Percentiles rank a stretch among this genome's conserved stretches.
These are phyloP conservation scores for Prosopocoilus inquinatus DNA, from an alignment of 2,888 invertebrate genomes.

Conservation along the genomic window DNA sequence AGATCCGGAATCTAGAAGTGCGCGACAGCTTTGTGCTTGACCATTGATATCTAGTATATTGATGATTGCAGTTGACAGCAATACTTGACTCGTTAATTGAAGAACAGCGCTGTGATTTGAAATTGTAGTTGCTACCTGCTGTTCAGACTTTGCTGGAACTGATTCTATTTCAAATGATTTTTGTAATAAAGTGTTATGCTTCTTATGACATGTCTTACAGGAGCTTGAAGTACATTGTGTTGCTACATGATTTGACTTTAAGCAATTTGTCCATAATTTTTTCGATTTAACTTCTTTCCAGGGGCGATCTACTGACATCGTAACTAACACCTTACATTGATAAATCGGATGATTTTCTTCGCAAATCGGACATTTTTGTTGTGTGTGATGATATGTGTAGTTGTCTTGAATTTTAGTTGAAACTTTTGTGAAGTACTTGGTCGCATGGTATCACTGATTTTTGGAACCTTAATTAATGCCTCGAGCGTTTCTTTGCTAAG, in stretches of 20 bases:
- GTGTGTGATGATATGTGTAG: no score
- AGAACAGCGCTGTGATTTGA: no score
- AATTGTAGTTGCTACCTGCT: no score
- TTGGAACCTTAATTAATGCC: no score
- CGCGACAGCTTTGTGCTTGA: not conserved
- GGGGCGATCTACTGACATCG: not conserved
- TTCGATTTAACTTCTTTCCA: not conserved
- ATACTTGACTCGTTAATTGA: no score
- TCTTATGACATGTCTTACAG: not conserved
- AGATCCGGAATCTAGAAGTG: slow-evolving; percentile 2
- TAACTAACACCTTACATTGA: not conserved
- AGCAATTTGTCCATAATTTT: not conserved
- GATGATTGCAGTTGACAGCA: not conserved
- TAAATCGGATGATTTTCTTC: not conserved
- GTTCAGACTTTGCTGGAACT: no score
- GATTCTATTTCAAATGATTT: not conserved
- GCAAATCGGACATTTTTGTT: no score
- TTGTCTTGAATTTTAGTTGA: no score
- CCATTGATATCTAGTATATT: not conserved
- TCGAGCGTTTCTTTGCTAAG: no score
- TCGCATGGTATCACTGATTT: no score
- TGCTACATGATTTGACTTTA: not conserved
- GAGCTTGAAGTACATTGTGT: not conserved
- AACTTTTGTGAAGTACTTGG: no score
- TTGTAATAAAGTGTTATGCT: not conserved